Conservation (phyloP, 2,888 invertebrate species). For the Metallyticus violacea region DNA sequence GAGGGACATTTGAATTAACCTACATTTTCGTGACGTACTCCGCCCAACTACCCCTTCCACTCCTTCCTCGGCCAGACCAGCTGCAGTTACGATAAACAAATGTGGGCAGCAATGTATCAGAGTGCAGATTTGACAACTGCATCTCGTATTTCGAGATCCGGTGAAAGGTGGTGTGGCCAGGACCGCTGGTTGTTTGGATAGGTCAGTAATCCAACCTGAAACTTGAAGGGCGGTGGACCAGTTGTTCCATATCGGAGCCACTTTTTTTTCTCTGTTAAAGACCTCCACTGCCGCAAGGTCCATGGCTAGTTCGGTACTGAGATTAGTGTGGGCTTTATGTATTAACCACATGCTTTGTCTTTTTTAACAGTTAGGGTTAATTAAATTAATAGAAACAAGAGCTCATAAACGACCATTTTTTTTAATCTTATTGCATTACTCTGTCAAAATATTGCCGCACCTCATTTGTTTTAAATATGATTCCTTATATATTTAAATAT, state of each 20-base stretch:
- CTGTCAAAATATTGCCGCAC: no score
- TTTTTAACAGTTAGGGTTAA: no score
- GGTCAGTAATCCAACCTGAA: background rate
- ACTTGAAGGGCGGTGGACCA: background rate
- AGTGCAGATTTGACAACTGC: background rate
- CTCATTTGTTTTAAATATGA: no score
- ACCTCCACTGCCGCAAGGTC: background rate
- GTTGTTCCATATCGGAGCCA: background rate
- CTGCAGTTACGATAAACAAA: background rate
- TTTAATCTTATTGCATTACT: no score
- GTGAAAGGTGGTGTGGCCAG: background rate
- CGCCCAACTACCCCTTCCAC: background rate
- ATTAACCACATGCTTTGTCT: background rate
- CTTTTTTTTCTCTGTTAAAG: background rate
- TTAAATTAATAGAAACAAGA: no score
- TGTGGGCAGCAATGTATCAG: background rate
- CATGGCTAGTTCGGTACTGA: background rate
- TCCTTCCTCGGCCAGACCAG: background rate
- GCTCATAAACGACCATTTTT: no score
- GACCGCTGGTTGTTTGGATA: background rate
- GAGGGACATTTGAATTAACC: background rate
- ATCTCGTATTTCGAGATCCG: background rate
- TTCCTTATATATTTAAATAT: no score
- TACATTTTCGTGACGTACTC: background rate
- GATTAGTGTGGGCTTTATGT: background rate